Evolutionary conservation across 1,140 invertebrate genomes (phyloP).

Genomic region (Amyelois transitella): DNA sequence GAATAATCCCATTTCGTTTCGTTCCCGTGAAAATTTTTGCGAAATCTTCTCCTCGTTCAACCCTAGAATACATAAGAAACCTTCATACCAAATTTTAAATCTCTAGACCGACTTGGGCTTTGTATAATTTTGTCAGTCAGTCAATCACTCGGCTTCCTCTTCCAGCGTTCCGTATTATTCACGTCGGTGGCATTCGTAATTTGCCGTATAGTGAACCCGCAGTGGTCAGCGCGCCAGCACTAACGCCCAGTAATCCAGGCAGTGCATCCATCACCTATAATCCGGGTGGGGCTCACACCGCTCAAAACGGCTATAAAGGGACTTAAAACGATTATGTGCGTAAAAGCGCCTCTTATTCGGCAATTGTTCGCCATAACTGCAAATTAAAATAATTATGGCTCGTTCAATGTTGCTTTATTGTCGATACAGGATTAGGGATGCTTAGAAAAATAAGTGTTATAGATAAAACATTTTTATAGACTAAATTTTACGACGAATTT

Average conservation of each 20-base stretch:
- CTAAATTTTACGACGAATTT: too few species aligned
- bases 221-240: conserved; percentile 27
- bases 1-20: too few species aligned
- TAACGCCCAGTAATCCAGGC: conserved; percentile 35
- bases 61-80: too few species aligned
- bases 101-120: too few species aligned
- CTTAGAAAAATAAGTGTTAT: not conserved
- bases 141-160: too few species aligned
- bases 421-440: conserved; percentile 1
- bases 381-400: conserved; percentile 14
- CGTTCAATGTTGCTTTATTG: not conserved
- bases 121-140: too few species aligned
- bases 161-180: too few species aligned
- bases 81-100: too few species aligned
- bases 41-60: too few species aligned
- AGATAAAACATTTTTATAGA: not conserved
- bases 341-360: conserved; percentile 24
- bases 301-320: conserved; percentile 44
- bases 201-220: conserved; percentile 7
- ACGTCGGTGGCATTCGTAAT: conserved; percentile 1
- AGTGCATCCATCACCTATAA: conserved; percentile 54
- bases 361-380: conserved; percentile 13
- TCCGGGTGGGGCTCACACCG: conserved; percentile 37
- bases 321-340: conserved; percentile 42
- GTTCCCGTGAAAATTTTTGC: too few species aligned